Percentiles rank a stretch among this genome's conserved stretches.
Conservation (phyloP, 1,140 invertebrate genomes). For the Euglossa dilemma region DNA sequence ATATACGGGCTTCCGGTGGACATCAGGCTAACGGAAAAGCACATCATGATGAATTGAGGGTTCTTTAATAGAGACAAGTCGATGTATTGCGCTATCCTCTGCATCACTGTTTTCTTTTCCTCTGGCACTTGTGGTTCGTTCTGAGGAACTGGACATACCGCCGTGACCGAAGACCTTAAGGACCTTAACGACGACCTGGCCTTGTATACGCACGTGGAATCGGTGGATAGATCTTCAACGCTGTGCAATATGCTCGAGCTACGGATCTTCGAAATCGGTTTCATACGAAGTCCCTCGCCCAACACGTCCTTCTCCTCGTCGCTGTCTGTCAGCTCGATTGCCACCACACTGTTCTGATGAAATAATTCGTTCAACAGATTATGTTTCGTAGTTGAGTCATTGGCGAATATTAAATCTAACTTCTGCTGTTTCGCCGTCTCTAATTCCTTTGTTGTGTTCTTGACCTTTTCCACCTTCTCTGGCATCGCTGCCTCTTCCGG, state of each 20-base stretch:
- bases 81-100: conserved; percentile 83
- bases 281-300: conserved; percentile 83
- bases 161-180: conserved; percentile 72
- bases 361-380: conserved; percentile 84
- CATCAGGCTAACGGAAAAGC: conserved; percentile 88
- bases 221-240: conserved; percentile 88
- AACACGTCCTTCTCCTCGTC: conserved; percentile 85
- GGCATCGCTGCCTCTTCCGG: conserved; percentile 71
- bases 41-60: conserved; percentile 88
- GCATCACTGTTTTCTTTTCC: conserved; percentile 67
- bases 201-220: conserved; percentile 89
- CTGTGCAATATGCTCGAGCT: conserved; percentile 88
- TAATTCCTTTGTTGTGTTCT: conserved; percentile 28
- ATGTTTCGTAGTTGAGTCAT: conserved; percentile 78
- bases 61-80: conserved; percentile 87
- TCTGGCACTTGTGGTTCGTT: conserved; percentile 25
- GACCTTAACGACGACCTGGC: conserved; percentile 82
- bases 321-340: conserved; percentile 81
- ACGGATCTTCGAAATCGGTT: conserved; percentile 85
- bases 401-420: conserved; percentile 83
- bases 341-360: conserved; percentile 79
- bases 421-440: conserved; percentile 80
- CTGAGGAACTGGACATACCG: conserved; percentile 72
- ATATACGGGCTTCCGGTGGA: conserved; percentile 90
- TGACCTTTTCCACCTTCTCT: conserved; percentile 54